A percentile compares a stretch with the other conserved stretches of the same genome.
Conservation (phyloP, 2,888 invertebrate genomes). For the Argyresthia goedartella region DNA sequence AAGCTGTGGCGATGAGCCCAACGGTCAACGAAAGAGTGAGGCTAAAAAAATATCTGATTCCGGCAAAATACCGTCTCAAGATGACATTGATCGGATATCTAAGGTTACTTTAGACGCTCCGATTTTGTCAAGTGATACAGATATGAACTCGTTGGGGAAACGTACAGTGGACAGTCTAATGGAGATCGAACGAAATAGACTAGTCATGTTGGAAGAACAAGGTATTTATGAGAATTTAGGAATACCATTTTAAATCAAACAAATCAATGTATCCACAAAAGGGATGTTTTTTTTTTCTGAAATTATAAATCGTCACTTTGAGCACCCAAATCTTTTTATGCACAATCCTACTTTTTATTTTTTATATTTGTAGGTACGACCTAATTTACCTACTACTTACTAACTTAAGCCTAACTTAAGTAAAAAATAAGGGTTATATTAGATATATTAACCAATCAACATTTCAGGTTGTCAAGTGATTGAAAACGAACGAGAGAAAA, state of each 20-base stretch:
- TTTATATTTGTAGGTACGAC: too few relatives aligned
- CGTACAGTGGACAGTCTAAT: constrained; percentile 88
- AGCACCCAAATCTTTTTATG: too few relatives aligned
- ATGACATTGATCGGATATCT: constrained; percentile 89
- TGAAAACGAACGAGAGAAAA: constrained; percentile 90
- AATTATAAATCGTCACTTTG: too few relatives aligned
- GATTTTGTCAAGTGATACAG: constrained; percentile 76
- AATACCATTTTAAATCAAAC: not conserved
- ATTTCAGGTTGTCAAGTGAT: constrained; percentile 87
- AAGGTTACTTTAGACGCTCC: constrained; percentile 89
- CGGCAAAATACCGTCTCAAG: constrained; percentile 78
- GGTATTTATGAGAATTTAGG: constrained; percentile 61
- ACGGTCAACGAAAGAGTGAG: constrained; percentile 24
- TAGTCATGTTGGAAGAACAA: constrained; percentile 90
- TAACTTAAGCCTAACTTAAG: too few relatives aligned
- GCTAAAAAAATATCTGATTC: constrained; percentile 45
- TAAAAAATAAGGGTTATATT: too few relatives aligned
- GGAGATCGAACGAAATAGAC: constrained; percentile 90
- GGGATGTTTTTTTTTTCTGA: too few relatives aligned
- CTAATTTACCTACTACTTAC: too few relatives aligned
- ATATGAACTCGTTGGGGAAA: constrained; percentile 76
- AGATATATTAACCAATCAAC: too few relatives aligned
- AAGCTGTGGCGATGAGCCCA: constrained; percentile 62
- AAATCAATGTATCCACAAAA: too few relatives aligned
- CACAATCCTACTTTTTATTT: too few relatives aligned